Percentiles rank a stretch among this genome's conserved stretches.
Evolutionary conservation across 1,140 invertebrate genomes (phyloP).

Genomic region (Drosophila leontia): DNA sequence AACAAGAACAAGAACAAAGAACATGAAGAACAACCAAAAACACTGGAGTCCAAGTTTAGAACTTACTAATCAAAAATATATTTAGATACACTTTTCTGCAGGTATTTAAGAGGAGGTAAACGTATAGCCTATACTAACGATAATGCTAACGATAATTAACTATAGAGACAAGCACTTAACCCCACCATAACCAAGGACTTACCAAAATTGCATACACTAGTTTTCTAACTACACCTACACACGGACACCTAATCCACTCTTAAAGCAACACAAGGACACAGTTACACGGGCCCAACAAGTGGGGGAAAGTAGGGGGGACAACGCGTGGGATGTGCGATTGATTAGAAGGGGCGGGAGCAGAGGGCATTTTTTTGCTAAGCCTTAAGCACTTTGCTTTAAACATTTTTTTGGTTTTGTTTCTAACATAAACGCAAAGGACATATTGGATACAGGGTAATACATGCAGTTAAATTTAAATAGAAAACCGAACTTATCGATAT

Average conservation of each 20-base stretch:
- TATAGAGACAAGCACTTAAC: constrained; percentile 73
- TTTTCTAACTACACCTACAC: constrained; percentile 54
- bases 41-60: constrained; percentile 84
- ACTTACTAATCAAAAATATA: constrained; percentile 84
- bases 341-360: constrained; percentile 3
- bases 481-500: constrained; percentile 38
- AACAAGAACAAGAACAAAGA: constrained; percentile 57
- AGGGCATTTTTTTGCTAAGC: constrained; percentile 72
- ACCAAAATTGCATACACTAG: constrained; percentile 76
- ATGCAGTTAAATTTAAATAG: constrained; percentile 79
- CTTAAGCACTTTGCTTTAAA: constrained; percentile 69
- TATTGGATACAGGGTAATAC: constrained; percentile 84
- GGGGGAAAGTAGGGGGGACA: constrained; percentile 19
- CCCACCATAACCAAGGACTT: constrained; percentile 81
- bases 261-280: constrained; percentile 43
- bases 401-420: constrained; percentile 57
- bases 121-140: constrained; percentile 39
- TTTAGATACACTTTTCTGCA: constrained; percentile 84
- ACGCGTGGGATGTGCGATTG: constrained; percentile 6
- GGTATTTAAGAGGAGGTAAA: constrained; percentile 72
- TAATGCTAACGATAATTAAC: constrained; percentile 62
- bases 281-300: constrained; percentile 70
- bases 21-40: constrained; percentile 63
- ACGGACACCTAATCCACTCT: constrained; percentile 34
- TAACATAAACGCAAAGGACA: constrained; percentile 69